Evolutionary conservation across 2,113 vertebrate species (phyloP).

Genomic region (Arvicanthis niloticus): DNA sequence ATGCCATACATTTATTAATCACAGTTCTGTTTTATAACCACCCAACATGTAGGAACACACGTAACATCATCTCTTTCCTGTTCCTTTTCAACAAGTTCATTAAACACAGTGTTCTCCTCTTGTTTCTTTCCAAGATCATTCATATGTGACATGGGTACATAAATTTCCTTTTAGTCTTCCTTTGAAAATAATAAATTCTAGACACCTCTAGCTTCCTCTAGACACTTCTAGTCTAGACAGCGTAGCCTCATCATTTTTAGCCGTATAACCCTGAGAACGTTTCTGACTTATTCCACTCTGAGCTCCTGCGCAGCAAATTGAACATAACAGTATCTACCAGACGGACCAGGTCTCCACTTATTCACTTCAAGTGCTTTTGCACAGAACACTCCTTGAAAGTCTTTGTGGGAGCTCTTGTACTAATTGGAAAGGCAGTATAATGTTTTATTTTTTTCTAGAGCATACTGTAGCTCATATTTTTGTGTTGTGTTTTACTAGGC

Average conservation of each 20-base stretch:
- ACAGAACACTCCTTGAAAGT: background rate
- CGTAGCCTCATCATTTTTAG: background rate
- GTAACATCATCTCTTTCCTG: background rate
- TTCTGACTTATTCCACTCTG: background rate
- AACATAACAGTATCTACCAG: background rate
- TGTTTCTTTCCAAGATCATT: constrained; percentile 3
- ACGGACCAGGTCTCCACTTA: background rate
- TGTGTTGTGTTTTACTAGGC: background rate
- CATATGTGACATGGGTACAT: background rate
- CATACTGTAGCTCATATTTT: background rate
- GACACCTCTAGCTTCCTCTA: background rate
- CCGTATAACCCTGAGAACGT: background rate
- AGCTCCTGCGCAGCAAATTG: background rate
- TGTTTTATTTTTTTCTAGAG: background rate
- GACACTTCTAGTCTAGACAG: background rate
- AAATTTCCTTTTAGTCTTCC: background rate
- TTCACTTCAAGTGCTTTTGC: background rate
- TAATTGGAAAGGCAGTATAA: background rate
- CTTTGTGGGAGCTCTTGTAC: background rate
- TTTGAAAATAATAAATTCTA: constrained; percentile 4
- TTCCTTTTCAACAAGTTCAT: background rate
- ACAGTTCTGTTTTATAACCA: background rate
- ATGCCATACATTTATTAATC: background rate
- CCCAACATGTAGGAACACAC: background rate
- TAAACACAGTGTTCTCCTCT: background rate